Evolutionary conservation across 2,888 invertebrate genomes (phyloP).

Genomic region (Tenthredo livida): DNA sequence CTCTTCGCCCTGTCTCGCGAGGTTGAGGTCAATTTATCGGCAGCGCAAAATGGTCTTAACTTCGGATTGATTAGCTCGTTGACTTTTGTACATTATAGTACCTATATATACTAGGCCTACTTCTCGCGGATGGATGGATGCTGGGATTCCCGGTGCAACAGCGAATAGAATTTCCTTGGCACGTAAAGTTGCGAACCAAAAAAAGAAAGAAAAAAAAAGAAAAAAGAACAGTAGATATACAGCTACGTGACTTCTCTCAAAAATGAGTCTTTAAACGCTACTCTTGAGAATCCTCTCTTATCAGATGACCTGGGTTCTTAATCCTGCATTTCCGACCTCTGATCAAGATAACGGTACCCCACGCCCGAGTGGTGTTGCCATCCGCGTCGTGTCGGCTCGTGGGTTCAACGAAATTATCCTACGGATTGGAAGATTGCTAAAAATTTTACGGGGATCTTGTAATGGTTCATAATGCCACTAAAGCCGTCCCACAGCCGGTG

Average conservation of each 20-base stretch:
- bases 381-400: background rate
- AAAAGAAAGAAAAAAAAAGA: background rate
- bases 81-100: background rate
- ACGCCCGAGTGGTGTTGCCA: background rate
- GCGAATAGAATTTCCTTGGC: background rate
- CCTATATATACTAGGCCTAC: background rate
- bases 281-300: conserved; percentile 19
- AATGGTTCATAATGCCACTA: background rate
- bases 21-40: conserved; percentile 42
- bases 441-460: conserved; percentile 6
- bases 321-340: conserved; percentile 29
- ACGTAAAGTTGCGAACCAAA: background rate
- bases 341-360: conserved; percentile 37
- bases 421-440: conserved; percentile 31
- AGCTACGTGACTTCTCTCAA: background rate
- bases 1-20: background rate
- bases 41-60: conserved; percentile 33
- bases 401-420: conserved; percentile 37
- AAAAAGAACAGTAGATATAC: background rate
- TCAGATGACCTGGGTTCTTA: conserved; percentile 45
- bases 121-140: background rate
- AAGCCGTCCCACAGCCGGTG: background rate
- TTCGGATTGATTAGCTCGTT: conserved; percentile 38
- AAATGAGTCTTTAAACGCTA: conserved; percentile 12
- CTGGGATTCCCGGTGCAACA: background rate